Conservation (phyloP, 2,113 vertebrate genomes). For the Microcebus griseorufus region DNA sequence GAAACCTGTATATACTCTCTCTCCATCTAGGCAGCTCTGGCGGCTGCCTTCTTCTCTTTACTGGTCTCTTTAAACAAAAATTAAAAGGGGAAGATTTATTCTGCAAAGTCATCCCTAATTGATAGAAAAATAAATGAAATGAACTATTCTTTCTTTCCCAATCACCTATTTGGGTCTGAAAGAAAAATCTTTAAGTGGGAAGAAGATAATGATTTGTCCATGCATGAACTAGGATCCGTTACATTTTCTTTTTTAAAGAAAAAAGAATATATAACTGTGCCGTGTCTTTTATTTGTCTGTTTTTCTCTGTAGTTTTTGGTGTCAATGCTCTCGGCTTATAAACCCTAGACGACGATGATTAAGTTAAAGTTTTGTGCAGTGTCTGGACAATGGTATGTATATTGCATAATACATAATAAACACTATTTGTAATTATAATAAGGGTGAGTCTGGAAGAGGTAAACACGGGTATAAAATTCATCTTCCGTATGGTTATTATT, state of each 20-base stretch:
- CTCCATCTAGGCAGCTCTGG: neutral
- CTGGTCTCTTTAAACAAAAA: neutral
- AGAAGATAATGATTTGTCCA: constrained; percentile 8
- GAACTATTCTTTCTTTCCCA: neutral
- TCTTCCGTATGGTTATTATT: constrained; percentile 72
- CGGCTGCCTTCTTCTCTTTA: neutral
- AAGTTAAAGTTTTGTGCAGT: neutral
- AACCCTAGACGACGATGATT: constrained; percentile 41
- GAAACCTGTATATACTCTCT: neutral
- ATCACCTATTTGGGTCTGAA: neutral
- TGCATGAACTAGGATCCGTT: neutral
- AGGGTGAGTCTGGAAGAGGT: constrained; percentile 58
- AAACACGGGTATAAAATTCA: constrained; percentile 70
- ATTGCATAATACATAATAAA: constrained; percentile 58
- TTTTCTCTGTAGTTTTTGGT: neutral
- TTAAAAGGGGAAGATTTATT: neutral
- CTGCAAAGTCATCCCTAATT: neutral
- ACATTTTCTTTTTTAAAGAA: neutral
- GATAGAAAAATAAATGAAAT: neutral
- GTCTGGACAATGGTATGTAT: neutral
- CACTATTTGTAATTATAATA: constrained; percentile 75
- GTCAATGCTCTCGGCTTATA: neutral
- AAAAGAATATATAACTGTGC: neutral
- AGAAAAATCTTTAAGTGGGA: constrained; percentile 37
- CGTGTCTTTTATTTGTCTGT: neutral